Evolutionary conservation across 2,113 vertebrate species (phyloP), one percentile per base, ranked within the genome.

Genomic region (Pungitius pungitius): DNA sequence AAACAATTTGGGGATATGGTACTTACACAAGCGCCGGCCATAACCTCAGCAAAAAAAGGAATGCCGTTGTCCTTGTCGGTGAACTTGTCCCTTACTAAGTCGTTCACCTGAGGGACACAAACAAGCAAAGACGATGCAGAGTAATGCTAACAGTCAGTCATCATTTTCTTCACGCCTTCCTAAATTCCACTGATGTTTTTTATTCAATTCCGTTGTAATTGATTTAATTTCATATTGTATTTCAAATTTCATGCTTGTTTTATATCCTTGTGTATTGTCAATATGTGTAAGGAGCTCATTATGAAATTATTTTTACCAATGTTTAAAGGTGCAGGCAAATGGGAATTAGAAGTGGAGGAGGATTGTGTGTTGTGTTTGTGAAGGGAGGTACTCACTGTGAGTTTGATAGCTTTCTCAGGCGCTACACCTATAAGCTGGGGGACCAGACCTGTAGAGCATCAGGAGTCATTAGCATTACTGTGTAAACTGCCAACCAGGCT

Each of bases 371-470:
- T 5, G 8, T 65, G 14, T 54, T 2, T 49, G 63, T 24, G 37
- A 3, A 18, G 1, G 5, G n/a, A 22, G 8, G 68, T 77, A 95
- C 96, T 95, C 93, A 98, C 97, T 80, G 98, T 99, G 75, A 99
- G 95, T 89, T 99, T 99, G 91, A 99, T 99, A 81, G 98, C 98
- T 85, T 99, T 99, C 94, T 99, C 98, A 80, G 98, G 98, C 83
- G 98, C 98, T 85, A 99, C 98, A 54, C 98, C 98, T 87, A 99
- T 96, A 62, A 99, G 96, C 84, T 99, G 98, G 70, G 98, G 98
- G 85, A 99, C 93, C 82, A 99, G 95, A 93, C 98, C 98, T 99
- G 92, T 78, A 40, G 61, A 45, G 49, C 12, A 78, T 65, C 33
- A 77, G 24, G 39, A 73, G 18, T 61, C 17, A 82, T 67, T n/a